Evolutionary conservation across 2,113 vertebrate species (phyloP).

Genomic region (Macrotis lagotis): DNA sequence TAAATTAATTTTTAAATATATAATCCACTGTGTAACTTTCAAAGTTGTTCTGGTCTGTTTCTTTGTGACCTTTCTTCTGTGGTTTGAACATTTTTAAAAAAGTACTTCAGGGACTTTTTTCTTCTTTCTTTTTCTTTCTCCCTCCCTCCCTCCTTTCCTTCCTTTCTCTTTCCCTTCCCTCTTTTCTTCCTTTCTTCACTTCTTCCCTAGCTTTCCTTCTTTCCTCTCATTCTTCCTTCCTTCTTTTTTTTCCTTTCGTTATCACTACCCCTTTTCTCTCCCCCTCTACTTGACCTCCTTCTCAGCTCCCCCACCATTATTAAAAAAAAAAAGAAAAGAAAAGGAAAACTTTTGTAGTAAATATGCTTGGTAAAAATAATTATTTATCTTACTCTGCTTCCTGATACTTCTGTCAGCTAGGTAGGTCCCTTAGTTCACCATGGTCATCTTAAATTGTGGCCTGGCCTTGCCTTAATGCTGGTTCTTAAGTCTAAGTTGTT

Average conservation of each 20-base stretch:
- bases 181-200: neutral
- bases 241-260: neutral
- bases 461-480: neutral
- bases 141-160: neutral
- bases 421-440: neutral
- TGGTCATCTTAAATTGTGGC: neutral
- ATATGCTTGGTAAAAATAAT: neutral
- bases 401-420: neutral
- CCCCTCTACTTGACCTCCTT: too few relatives aligned
- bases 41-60: neutral
- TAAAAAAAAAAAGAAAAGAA: too few relatives aligned
- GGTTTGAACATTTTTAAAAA: neutral
- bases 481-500: neutral
- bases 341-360: neutral
- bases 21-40: neutral
- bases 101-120: neutral
- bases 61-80: neutral
- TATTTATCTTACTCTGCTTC: neutral
- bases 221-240: neutral
- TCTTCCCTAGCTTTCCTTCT: too few relatives aligned
- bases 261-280: neutral
- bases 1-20: neutral
- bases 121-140: neutral
- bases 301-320: neutral
- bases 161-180: neutral